phyloP scores from a whole-genome alignment of 2,113 vertebrate genomes.

The Xiphophorus hellerii region DNA sequence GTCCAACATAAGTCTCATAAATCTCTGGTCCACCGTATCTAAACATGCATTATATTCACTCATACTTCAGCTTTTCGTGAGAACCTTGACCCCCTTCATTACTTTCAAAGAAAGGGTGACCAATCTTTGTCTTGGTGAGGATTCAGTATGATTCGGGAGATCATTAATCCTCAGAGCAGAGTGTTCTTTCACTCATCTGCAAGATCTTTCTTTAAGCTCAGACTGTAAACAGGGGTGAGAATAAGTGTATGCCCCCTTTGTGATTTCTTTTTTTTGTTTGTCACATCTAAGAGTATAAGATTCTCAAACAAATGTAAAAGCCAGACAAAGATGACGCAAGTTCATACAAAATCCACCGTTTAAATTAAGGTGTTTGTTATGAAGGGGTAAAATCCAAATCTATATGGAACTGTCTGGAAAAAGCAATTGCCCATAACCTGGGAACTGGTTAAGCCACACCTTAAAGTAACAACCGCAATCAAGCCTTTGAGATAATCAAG shows the following conservation, averaged over 20 bases:
- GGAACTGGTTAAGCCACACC: neutral
- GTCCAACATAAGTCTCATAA: constrained; percentile 2
- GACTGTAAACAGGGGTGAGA: neutral
- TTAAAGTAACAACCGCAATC: neutral
- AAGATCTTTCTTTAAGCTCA: constrained; percentile 5
- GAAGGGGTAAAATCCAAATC: neutral
- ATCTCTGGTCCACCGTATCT: constrained; percentile 8
- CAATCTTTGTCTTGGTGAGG: constrained; percentile 18
- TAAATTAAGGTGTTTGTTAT: no score
- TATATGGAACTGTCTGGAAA: neutral
- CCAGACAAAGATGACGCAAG: no score
- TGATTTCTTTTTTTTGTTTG: neutral
- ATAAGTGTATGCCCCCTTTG: neutral
- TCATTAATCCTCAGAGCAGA: neutral
- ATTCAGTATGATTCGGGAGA: neutral
- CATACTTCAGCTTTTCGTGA: neutral
- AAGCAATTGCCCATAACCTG: neutral
- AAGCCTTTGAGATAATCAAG: no score
- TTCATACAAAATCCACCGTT: no score
- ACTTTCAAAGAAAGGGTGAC: constrained; percentile 9
- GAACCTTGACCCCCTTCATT: neutral
- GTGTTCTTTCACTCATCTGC: neutral
- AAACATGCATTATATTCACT: neutral
- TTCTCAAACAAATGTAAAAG: no score
- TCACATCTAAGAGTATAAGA: no score